phyloP scores from a whole-genome alignment of 2,113 vertebrate genomes.

The Corvus hawaiiensis region DNA sequence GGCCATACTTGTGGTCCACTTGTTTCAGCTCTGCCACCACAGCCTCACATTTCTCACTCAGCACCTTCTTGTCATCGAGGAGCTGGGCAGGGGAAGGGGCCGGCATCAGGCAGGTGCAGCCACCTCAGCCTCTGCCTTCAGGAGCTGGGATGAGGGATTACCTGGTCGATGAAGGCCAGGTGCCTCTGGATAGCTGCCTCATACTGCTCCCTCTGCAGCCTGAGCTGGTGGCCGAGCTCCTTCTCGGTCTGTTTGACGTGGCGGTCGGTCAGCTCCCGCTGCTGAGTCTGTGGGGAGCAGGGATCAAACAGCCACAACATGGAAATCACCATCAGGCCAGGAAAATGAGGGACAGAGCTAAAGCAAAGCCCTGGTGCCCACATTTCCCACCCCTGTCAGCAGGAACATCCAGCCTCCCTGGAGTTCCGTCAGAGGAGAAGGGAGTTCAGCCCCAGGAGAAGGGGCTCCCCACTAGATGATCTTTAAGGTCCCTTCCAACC shows the following conservation, averaged over 20 bases:
- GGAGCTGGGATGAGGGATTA: background rate
- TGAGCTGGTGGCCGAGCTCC: slow-evolving; percentile 81
- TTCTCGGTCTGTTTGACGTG: slow-evolving; percentile 85
- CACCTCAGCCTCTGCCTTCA: background rate
- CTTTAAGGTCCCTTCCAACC: background rate
- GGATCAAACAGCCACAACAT: background rate
- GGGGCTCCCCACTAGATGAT: background rate
- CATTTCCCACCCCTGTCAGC: background rate
- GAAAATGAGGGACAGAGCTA: background rate
- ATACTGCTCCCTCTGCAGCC: slow-evolving; percentile 88
- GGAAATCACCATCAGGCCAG: background rate
- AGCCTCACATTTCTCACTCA: slow-evolving; percentile 86
- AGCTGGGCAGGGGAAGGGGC: slow-evolving; percentile 67
- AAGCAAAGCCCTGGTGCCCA: background rate
- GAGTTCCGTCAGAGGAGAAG: background rate
- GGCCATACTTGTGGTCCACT: slow-evolving; percentile 86
- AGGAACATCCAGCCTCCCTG: background rate
- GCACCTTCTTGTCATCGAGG: slow-evolving; percentile 88
- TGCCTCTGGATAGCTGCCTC: slow-evolving; percentile 91
- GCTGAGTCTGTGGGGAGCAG: slow-evolving; percentile 77
- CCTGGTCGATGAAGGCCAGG: slow-evolving; percentile 93
- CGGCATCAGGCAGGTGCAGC: background rate
- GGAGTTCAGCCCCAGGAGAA: background rate
- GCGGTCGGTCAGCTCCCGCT: slow-evolving; percentile 81
- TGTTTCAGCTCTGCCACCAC: slow-evolving; percentile 85